phyloP scores from a whole-genome alignment of 2,888 invertebrate species.

The Drosophila pseudotalamancana region DNA sequence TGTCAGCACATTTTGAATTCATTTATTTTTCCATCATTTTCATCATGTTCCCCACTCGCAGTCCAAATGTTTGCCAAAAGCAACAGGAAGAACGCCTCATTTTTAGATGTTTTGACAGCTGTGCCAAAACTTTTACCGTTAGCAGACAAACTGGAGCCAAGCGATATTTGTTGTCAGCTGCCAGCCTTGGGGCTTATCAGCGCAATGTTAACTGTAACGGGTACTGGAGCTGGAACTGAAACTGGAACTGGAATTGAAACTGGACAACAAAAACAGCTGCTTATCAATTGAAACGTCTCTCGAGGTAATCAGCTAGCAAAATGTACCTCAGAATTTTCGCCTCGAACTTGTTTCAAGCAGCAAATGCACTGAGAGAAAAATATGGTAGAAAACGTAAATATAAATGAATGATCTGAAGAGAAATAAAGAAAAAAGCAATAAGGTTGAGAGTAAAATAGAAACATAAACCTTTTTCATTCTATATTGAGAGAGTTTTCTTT shows the following conservation, averaged over 20 bases:
- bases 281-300: conserved; percentile 24
- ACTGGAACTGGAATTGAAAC: conserved; percentile 3
- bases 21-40: conserved; percentile 8
- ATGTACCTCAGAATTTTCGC: conserved; percentile 18
- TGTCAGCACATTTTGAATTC: conserved; percentile 18
- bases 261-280: conserved; percentile 19
- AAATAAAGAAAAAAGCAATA: too few species aligned
- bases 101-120: conserved; percentile 40
- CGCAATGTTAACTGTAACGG: background rate
- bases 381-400: background rate
- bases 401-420: background rate
- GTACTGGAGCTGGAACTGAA: conserved; percentile 9
- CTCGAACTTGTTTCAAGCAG: conserved; percentile 44
- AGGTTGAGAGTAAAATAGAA: too few species aligned
- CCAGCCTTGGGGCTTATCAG: conserved; percentile 30
- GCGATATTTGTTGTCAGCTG: background rate
- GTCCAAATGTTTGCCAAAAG: conserved; percentile 25
- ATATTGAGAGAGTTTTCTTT: too few species aligned
- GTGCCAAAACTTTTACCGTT: conserved; percentile 35
- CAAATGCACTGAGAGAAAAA: background rate
- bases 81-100: conserved; percentile 8
- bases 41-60: background rate
- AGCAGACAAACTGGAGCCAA: conserved; percentile 2
- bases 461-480: too few species aligned
- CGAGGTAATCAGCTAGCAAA: conserved; percentile 5